These are phyloP conservation scores for Nesometra sesokonis DNA, from an alignment of 35 echinoderm and acorn worm species.

Conservation along the genomic window DNA sequence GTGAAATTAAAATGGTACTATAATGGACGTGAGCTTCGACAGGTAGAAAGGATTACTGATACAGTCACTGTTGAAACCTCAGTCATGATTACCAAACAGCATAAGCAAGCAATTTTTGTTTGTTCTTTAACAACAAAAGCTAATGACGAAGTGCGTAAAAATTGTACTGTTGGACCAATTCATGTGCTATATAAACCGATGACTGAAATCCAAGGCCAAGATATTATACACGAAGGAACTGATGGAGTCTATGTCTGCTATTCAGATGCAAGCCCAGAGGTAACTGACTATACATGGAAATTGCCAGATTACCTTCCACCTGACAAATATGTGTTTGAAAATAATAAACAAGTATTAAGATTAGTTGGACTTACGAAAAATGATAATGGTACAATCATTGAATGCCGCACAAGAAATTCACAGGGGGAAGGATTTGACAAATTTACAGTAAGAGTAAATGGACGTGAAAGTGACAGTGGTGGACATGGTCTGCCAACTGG, in stretches of 20 bases:
- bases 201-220: neutral
- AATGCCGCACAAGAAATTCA: neutral
- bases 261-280: neutral
- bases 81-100: neutral
- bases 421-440: neutral
- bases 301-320: neutral
- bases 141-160: neutral
- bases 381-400: neutral
- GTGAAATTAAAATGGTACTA: constrained; percentile 1
- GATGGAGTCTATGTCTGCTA: neutral
- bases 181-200: neutral
- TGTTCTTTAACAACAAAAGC: neutral
- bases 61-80: neutral
- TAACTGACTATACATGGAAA: neutral
- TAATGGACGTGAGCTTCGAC: neutral
- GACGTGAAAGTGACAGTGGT: neutral
- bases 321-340: neutral
- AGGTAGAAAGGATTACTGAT: neutral
- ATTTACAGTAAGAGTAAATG: neutral
- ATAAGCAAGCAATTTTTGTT: neutral
- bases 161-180: neutral
- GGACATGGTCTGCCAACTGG: neutral
- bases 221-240: neutral
- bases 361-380: neutral
- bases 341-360: neutral